Conservation (phyloP, 2,888 invertebrate species). For the Heliconius sara region DNA sequence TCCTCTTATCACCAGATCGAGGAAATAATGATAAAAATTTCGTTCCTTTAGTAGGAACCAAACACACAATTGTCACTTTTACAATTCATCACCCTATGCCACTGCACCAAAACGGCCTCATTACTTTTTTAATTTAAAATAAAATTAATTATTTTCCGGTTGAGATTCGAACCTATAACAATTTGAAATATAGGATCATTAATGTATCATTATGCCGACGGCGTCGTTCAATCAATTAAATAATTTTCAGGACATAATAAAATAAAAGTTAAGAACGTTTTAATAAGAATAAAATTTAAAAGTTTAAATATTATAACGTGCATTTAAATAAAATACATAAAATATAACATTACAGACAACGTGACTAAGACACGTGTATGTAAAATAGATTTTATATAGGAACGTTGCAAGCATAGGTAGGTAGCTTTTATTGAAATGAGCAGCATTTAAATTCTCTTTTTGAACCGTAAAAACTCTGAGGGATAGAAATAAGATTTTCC, state of each 20-base stretch:
- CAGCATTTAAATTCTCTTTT: slow-evolving; percentile 30
- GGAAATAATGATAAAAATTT: background rate
- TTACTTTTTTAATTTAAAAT: background rate
- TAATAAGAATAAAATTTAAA: too few relatives aligned
- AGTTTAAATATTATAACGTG: background rate
- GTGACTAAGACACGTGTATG: slow-evolving; percentile 10
- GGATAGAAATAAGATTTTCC: slow-evolving; percentile 38
- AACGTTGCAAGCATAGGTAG: slow-evolving; percentile 31
- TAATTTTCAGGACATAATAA: background rate
- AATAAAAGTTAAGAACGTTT: too few relatives aligned
- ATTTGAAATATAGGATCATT: background rate
- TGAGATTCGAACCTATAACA: background rate
- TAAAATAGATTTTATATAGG: slow-evolving; percentile 10
- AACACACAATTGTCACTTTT: background rate
- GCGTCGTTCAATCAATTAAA: background rate
- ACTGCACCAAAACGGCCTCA: background rate
- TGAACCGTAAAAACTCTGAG: slow-evolving; percentile 29
- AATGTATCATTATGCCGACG: background rate
- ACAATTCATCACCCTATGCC: background rate
- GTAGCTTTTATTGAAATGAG: slow-evolving; percentile 36
- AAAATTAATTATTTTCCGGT: background rate
- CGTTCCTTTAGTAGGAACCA: background rate
- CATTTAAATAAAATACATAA: background rate
- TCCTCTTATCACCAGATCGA: background rate
- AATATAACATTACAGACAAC: background rate